Base-by-base conservation (phyloP, 2,113 vertebrate species). In the Pollachius pollachius region DNA sequence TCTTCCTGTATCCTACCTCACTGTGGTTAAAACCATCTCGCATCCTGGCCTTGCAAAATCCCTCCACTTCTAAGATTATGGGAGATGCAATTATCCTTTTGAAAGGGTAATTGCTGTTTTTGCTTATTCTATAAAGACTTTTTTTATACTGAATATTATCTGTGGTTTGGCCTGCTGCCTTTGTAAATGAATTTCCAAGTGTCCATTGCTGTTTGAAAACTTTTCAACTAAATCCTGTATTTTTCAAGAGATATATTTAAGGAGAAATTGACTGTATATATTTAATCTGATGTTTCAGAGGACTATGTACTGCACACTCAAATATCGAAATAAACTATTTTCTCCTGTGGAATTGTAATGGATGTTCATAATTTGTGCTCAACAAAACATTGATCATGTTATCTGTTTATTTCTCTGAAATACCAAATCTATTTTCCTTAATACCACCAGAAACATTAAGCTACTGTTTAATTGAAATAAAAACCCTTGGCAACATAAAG, bases 1-100 rank as follows among this genome's bases (percentile, higher is more conserved):
- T 78, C 68, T 76, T 19, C 69, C 58, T 76, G 69, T 82, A 72
- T 80, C 70, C 83, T 88, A 87, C 83, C 77, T 90, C 81, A 80
- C 67, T 79, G 56, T 56, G 78, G 60, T 81, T 62, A 34, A 78
- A 85, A 16, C 18, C 4, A 30, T 18, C n/a, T 57, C 11, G 21
- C 69, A 11, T 75, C 48, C 60, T 57, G 5, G 64, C 37, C 70
- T 5, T 73, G 2, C 73, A 71, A 21, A 74, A 25, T 70, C 74
- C 41, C 4, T 69, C 18, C 52, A 23, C 52, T 25, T 3, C 13
- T 9, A 13, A 64, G 3, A 58, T 70, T 79, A 61, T 69, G 54
- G 66, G 7, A 72, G 23, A 66, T 68, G 52, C 52, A 69, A 69
- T 73, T 83, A 77, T 75, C 52, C 30, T 68, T 52, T 13, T 8